These are phyloP conservation scores for Sebastes vulpes DNA, from an alignment of 2,797 vertebrate genomes.

Conservation along the genomic window DNA sequence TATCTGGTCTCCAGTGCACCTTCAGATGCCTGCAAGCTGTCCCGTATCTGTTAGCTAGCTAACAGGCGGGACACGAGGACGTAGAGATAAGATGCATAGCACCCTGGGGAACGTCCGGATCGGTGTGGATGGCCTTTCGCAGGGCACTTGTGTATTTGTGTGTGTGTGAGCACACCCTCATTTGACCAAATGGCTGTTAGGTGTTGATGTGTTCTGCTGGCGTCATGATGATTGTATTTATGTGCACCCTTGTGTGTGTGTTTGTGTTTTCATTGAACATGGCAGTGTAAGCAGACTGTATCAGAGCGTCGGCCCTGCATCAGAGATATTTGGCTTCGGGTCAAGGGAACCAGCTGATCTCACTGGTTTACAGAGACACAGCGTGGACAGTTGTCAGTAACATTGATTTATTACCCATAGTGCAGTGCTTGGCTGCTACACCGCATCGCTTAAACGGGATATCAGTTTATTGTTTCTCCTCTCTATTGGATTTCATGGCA, in stretches of 20 bases:
- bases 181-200: constrained; percentile 10
- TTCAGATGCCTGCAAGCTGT: constrained; percentile 3
- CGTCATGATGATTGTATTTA: constrained; percentile 1
- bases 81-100: constrained; percentile 26
- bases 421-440: neutral
- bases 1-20: constrained; percentile 22
- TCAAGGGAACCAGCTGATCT: constrained; percentile 22
- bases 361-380: neutral
- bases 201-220: neutral
- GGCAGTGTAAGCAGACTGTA: too few relatives aligned
- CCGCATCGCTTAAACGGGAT: neutral
- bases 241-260: neutral
- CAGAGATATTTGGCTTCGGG: constrained; percentile 1
- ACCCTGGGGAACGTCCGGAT: constrained; percentile 16
- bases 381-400: constrained; percentile 43
- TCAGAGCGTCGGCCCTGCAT: neutral
- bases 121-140: constrained; percentile 22
- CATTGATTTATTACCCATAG: constrained; percentile 53
- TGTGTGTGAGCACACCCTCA: neutral
- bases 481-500: constrained; percentile 33
- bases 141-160: neutral
- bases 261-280: neutral
- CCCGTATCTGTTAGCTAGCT: constrained; percentile 24
- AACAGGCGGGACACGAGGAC: constrained; percentile 7
- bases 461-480: constrained; percentile 26